These are phyloP conservation scores for Caenorhabditis imperialis DNA, from an alignment of 2,888 invertebrate species.

Conservation along the genomic window DNA sequence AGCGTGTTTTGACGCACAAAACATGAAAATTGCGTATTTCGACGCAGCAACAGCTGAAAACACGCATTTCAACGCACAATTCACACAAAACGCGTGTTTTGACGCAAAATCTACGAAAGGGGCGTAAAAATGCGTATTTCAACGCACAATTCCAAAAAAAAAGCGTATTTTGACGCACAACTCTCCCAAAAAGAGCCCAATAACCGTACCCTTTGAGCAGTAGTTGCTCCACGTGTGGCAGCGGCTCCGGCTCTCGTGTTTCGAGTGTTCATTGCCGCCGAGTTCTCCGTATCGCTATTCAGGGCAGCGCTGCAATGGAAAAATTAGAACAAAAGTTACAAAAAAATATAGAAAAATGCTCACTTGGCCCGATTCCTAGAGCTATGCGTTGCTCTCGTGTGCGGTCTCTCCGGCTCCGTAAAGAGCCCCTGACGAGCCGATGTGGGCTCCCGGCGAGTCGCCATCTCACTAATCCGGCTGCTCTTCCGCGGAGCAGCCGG, in stretches of 20 bases:
- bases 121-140: too few species aligned
- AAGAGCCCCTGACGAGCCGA: constrained; percentile 9
- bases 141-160: too few species aligned
- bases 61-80: too few species aligned
- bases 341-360: background rate
- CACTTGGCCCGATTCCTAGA: constrained; percentile 30
- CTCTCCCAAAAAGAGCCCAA: background rate
- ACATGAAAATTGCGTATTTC: too few species aligned
- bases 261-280: constrained; percentile 9
- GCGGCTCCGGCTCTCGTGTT: constrained; percentile 13
- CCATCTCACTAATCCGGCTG: constrained; percentile 31
- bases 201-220: constrained; percentile 21
- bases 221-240: constrained; percentile 2
- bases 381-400: constrained; percentile 37
- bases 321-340: background rate
- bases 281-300: constrained; percentile 49
- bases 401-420: constrained; percentile 29
- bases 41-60: too few species aligned
- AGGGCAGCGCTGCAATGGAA: constrained; percentile 18
- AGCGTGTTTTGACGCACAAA: too few species aligned
- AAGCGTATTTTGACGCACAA: background rate
- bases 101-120: too few species aligned
- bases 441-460: constrained; percentile 12
- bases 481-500: constrained; percentile 37
- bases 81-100: too few species aligned